phyloP scores from a whole-genome alignment of 2,888 invertebrate genomes.

The Priocnemis perturbator region DNA sequence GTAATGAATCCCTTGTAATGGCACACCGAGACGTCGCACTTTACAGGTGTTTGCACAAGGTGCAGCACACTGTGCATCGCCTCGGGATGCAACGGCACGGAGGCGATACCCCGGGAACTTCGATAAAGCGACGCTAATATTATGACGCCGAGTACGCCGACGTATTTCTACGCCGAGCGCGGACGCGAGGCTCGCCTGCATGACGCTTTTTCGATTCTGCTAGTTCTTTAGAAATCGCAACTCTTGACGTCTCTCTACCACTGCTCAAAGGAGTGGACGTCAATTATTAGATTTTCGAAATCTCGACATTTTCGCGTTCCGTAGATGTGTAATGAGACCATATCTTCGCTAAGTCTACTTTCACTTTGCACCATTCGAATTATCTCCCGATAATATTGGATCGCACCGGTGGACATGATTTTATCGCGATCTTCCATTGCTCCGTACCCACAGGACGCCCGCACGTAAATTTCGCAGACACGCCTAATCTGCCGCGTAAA shows the following conservation, averaged over 20 bases:
- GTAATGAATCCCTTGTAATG: conserved; percentile 55
- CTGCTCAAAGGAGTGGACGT: no score
- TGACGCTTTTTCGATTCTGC: no score
- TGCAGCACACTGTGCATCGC: conserved; percentile 19
- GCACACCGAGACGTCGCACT: conserved; percentile 30
- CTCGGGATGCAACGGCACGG: conserved; percentile 5
- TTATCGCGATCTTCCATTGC: conserved; percentile 28
- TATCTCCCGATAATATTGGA: conserved; percentile 68
- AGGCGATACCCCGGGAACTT: conserved; percentile 35
- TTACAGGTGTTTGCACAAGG: conserved; percentile 42
- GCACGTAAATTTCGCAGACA: conserved; percentile 1
- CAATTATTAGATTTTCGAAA: no score
- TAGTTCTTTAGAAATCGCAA: no score
- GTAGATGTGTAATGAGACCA: no score
- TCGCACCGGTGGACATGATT: conserved; percentile 32
- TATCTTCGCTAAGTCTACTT: no score
- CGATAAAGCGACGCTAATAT: conserved; percentile 54
- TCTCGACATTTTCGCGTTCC: no score
- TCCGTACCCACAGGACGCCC: conserved; percentile 56
- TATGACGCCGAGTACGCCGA: conserved; percentile 37
- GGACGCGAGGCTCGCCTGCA: no score
- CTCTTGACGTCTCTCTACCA: no score
- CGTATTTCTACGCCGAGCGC: no score
- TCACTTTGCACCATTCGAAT: no score
- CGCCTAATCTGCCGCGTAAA: conserved; percentile 45